Evolutionary conservation across 2,888 invertebrate genomes (phyloP).

Genomic region (Papilio protenor): DNA sequence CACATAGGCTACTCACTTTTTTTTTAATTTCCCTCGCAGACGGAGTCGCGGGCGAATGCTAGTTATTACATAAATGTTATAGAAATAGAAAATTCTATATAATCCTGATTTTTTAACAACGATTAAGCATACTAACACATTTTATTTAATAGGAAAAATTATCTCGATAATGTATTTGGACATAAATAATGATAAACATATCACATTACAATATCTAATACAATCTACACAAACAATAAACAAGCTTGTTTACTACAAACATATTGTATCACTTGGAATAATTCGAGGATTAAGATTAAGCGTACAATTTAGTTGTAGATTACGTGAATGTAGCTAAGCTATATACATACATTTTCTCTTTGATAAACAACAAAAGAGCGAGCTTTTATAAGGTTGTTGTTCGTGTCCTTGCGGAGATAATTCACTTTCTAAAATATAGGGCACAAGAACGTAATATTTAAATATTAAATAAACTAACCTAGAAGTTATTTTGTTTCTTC

Average conservation of each 20-base stretch:
- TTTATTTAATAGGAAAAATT: not conserved
- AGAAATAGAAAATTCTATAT: too few relatives aligned
- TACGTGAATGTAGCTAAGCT: not conserved
- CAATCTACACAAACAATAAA: not conserved
- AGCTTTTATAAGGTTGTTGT: conserved; percentile 11
- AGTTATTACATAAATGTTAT: too few relatives aligned
- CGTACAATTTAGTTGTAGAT: conserved; percentile 10
- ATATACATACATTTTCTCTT: conserved; percentile 20
- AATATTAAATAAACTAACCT: not conserved
- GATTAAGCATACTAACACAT: too few relatives aligned
- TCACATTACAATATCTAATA: not conserved
- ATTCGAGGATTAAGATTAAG: conserved; percentile 7
- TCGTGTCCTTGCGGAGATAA: conserved; percentile 12
- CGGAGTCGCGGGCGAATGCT: too few relatives aligned
- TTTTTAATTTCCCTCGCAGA: too few relatives aligned
- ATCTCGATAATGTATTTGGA: not conserved
- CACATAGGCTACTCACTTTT: too few relatives aligned
- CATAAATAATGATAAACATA: not conserved
- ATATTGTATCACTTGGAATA: not conserved
- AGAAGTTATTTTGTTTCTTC: not conserved
- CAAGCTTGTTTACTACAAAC: conserved; percentile 1
- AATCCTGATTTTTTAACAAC: too few relatives aligned
- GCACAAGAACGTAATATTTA: not conserved
- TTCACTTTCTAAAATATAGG: conserved; percentile 12
- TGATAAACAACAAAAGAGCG: conserved; percentile 32